Evolutionary conservation across 2,113 vertebrate species (phyloP), one percentile per base, ranked within the genome.

Genomic region (Coreoperca whiteheadi): DNA sequence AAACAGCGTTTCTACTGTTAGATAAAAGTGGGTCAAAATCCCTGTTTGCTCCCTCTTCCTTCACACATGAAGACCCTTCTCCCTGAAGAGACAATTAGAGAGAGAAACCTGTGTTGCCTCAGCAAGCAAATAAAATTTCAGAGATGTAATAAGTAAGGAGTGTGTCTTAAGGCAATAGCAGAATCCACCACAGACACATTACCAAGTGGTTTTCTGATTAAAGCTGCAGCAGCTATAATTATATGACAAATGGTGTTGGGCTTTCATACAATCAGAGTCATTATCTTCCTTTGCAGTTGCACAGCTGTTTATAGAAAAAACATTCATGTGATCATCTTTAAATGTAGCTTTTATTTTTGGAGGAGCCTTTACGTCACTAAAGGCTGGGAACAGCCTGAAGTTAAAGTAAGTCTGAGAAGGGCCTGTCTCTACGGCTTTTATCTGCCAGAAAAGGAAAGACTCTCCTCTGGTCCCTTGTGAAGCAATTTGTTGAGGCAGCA

Each of bases 401-500:
- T 76, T 57, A 61, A 25, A 61, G 69, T 67, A 63, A 73, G 79
- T 68, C 54, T 3, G 23, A 43, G 0, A 61, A 71, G 32, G 5
- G 14, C 70, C 37, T n/a, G 64, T 92, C 89, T 84, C 77, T 30
- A 43, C 0, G 59, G 79, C 75, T 77, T 92, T 89, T 39, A 78
- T 91, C 41, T 73, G 37, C 64, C 48, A 68, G 71, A 64, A 83
- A 87, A 83, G 37, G 50, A 84, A 81, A 86, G 64, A 21, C 63
- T 80, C 78, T 53, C 30, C 57, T 80, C n/a, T 28, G 60, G 77
- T 94, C 92, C 93, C 93, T 51, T 53, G 87, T 92, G 92, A 93
- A 84, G 90, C 93, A 95, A 95, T 95, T 95, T 95, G 90, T 91
- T 70, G 83, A 88, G 83, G 84, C 78, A 90, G 83, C 84, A 91